phyloP scores from a whole-genome alignment of 2,113 vertebrate genomes.

The Cynocephalus volans region DNA sequence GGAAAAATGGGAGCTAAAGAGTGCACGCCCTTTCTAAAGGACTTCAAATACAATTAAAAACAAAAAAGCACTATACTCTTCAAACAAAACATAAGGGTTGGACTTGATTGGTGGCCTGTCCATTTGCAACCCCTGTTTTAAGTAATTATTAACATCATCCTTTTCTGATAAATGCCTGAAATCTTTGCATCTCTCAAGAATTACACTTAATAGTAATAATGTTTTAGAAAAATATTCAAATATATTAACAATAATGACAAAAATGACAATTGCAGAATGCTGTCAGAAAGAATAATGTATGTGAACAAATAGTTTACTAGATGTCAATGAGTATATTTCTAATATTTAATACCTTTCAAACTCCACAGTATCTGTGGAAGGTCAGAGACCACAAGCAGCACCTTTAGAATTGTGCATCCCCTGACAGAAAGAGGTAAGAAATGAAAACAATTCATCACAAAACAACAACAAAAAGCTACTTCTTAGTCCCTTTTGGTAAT shows the following conservation, averaged over 20 bases:
- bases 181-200: conserved; percentile 5
- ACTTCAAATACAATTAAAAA: conserved; percentile 8
- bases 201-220: neutral
- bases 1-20: neutral
- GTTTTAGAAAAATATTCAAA: neutral
- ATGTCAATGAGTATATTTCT: neutral
- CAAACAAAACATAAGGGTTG: neutral
- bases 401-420: neutral
- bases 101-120: neutral
- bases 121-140: neutral
- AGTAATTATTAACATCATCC: neutral
- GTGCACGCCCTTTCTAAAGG: neutral
- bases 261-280: neutral
- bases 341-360: neutral
- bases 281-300: neutral
- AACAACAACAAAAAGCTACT: neutral
- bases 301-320: neutral
- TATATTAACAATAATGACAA: neutral
- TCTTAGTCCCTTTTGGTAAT: neutral
- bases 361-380: neutral
- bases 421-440: neutral
- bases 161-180: conserved; percentile 36
- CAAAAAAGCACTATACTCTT: neutral
- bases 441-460: neutral
- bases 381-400: neutral